Conservation (phyloP, 2,113 vertebrate species). For the Myrmophylax atrothorax region DNA sequence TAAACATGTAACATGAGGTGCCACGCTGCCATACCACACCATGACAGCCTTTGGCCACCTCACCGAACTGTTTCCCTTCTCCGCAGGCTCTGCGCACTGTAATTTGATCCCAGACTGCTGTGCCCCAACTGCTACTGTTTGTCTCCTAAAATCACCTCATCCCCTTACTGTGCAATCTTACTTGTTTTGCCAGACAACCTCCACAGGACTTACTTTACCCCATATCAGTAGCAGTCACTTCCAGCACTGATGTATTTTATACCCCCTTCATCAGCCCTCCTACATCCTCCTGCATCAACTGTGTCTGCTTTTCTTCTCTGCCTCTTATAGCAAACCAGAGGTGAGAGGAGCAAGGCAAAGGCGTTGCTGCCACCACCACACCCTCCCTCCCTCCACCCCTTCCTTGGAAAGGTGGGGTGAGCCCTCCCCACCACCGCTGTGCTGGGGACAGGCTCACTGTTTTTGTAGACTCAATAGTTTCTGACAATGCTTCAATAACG, state of each 20-base stretch:
- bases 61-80: background rate
- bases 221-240: background rate
- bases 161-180: background rate
- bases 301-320: background rate
- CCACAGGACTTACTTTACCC: background rate
- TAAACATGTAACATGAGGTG: background rate
- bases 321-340: background rate
- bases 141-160: background rate
- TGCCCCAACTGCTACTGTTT: background rate
- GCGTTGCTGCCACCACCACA: background rate
- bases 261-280: background rate
- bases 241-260: background rate
- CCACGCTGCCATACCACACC: background rate
- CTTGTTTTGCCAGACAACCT: background rate
- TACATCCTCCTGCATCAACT: background rate
- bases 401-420: fast-evolving
- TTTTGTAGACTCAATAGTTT: background rate
- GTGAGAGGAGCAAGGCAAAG: background rate
- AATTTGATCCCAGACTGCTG: background rate
- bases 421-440: background rate
- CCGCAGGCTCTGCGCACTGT: background rate
- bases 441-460: background rate
- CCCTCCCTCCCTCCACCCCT: background rate
- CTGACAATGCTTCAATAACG: background rate
- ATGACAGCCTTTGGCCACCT: fast-evolving